Evolutionary conservation across 2,113 vertebrate genomes (phyloP), one percentile per base, ranked within the genome.

Genomic region (Nothobranchius furzeri): DNA sequence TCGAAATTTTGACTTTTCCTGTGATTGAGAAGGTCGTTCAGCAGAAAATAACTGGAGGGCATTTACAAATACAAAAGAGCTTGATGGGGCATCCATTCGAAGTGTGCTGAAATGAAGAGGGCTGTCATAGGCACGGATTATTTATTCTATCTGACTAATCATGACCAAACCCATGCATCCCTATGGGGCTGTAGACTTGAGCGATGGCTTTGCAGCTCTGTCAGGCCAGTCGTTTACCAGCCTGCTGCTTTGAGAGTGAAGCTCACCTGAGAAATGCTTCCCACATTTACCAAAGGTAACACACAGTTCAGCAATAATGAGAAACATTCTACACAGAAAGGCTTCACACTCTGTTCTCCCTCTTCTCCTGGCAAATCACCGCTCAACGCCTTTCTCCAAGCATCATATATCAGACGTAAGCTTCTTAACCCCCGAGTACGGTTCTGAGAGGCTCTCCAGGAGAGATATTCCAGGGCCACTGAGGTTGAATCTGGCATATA

Each of bases 401-500:
- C 53, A 24, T 67, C 69, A 64, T 76, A 84, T 77, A 85, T 79
- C 59, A 89, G 68, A 79, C 84, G 57, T 89, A 91, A 91, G 86
- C 90, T 92, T 70, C 90, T 92, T 92, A 86, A 90, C 86, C 87
- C 78, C 58, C 10, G 82, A 86, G 86, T 83, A 78, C 70, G 64
- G 83, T 82, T 86, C 67, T 73, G 74, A 76, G 76, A 79, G 80
- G 80, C 70, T 78, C 68, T 72, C 64, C 52, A 59, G 78, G 81
- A 85, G 81, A 58, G 83, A 76, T 83, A 83, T 86, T 3, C 52
- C 69, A 59, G 62, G 78, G 78, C 71, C 79, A 72, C 70, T 15
- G 64, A 79, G 82, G 78, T 77, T 78, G 79, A 65, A 77, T 74
- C 76, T 68, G 83, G 76, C 72, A 76, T 71, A 74, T 80, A 83